These are phyloP conservation scores for Fratercula arctica DNA, from an alignment of 2,797 vertebrate species.

Conservation along the genomic window DNA sequence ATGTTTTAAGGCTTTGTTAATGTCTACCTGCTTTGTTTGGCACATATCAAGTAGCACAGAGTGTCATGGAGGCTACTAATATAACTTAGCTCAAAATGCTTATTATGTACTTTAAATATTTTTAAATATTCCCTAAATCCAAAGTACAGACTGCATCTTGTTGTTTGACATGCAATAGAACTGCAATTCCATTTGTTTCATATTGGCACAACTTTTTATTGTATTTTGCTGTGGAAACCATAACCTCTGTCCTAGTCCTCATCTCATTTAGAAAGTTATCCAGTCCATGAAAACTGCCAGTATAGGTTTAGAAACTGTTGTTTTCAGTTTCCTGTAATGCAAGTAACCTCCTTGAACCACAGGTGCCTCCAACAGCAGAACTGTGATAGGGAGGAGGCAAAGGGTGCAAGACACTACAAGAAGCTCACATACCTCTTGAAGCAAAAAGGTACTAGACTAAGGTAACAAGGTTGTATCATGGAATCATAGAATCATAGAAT, in stretches of 20 bases:
- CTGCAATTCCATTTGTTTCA: not conserved
- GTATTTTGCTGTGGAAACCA: not conserved
- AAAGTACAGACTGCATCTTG: not conserved
- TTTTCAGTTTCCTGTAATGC: not conserved
- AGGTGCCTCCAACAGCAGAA: not conserved
- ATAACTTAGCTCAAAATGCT: not conserved
- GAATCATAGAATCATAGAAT: not conserved
- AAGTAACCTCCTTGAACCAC: not conserved
- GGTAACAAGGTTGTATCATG: not conserved
- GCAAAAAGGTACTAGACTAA: not conserved
- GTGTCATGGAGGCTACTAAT: not conserved
- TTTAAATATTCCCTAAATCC: not conserved
- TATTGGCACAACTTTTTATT: not conserved
- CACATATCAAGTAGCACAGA: not conserved
- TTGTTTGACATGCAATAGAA: not conserved
- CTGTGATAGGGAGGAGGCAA: not conserved
- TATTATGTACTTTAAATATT: not conserved
- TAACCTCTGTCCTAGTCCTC: not conserved
- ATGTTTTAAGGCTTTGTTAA: not conserved
- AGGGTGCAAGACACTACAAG: not conserved
- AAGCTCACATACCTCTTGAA: not conserved
- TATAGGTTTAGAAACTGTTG: not conserved
- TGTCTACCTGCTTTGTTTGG: not conserved
- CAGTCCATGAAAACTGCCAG: not conserved
- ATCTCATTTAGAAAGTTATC: not conserved